Percentiles rank a stretch among this genome's conserved stretches.
These are phyloP conservation scores for Thalpophila matura DNA, from an alignment of 2,888 invertebrate species.

Conservation along the genomic window DNA sequence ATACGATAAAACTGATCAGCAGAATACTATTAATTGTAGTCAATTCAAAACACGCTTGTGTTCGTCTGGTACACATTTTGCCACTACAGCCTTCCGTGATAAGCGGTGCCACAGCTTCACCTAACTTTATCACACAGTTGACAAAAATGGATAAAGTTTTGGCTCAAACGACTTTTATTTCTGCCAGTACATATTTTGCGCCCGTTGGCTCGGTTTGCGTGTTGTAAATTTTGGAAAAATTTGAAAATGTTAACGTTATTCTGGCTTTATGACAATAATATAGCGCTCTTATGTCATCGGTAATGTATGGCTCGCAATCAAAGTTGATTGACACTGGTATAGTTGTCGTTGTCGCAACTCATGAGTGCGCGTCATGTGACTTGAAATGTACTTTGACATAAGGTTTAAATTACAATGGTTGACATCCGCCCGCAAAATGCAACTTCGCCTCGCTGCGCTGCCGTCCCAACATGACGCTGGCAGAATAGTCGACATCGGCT, in stretches of 20 bases:
- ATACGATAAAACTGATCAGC: too few relatives aligned
- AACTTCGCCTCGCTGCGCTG: too few relatives aligned
- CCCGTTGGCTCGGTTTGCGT: slow-evolving; percentile 17
- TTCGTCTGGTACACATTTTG: not conserved
- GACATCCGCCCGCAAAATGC: too few relatives aligned
- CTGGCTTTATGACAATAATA: slow-evolving; percentile 25
- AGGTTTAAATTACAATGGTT: too few relatives aligned
- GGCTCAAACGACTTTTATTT: slow-evolving; percentile 44
- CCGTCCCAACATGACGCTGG: too few relatives aligned
- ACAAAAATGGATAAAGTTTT: slow-evolving; percentile 53
- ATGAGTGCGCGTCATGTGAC: too few relatives aligned
- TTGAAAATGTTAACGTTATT: slow-evolving; percentile 7
- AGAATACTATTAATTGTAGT: not conserved
- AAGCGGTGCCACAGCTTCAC: slow-evolving; percentile 1
- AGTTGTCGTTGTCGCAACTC: too few relatives aligned
- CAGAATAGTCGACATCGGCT: too few relatives aligned
- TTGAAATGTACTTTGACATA: too few relatives aligned
- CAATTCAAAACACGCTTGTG: not conserved
- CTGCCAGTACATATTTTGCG: slow-evolving; percentile 21
- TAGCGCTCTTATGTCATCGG: slow-evolving; percentile 4
- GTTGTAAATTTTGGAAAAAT: slow-evolving; percentile 25
- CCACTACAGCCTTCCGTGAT: slow-evolving; percentile 1
- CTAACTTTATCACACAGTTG: slow-evolving; percentile 17
- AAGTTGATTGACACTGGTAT: too few relatives aligned
- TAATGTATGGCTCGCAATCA: not conserved